These are phyloP conservation scores for Byasa hedistus DNA, from an alignment of 2,888 invertebrate species.

Conservation along the genomic window DNA sequence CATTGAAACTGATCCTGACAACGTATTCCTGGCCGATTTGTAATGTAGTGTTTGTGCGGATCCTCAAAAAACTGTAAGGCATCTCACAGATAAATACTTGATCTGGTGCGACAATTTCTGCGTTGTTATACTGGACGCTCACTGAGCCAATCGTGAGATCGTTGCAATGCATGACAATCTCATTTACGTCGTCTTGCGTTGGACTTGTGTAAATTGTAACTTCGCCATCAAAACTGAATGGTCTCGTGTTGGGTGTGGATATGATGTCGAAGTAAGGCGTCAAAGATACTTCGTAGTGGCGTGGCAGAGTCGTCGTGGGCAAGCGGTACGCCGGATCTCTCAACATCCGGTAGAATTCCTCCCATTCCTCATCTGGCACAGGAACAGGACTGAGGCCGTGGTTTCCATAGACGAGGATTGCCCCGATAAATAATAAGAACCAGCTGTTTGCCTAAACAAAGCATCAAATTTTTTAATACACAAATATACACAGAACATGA, in stretches of 20 bases:
- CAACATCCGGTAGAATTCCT: slow-evolving; percentile 46
- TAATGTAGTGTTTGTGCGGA: slow-evolving; percentile 43
- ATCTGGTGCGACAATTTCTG: slow-evolving; percentile 39
- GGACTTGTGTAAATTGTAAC: slow-evolving; percentile 56
- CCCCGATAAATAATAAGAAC: slow-evolving; percentile 50
- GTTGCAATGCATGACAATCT: slow-evolving; percentile 67
- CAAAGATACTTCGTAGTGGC: slow-evolving; percentile 75
- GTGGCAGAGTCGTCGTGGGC: slow-evolving; percentile 70
- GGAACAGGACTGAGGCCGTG: slow-evolving; percentile 56
- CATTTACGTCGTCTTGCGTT: slow-evolving; percentile 39
- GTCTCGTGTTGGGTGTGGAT: slow-evolving; percentile 36
- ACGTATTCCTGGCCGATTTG: slow-evolving; percentile 70
- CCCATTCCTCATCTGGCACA: slow-evolving; percentile 62
- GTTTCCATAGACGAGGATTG: slow-evolving; percentile 52
- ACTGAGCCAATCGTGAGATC: slow-evolving; percentile 58
- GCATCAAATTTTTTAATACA: not conserved
- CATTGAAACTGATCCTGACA: slow-evolving; percentile 83
- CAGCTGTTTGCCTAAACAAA: slow-evolving; percentile 53
- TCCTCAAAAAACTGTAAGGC: slow-evolving; percentile 54
- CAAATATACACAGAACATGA: no score
- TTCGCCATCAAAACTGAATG: slow-evolving; percentile 68
- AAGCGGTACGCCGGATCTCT: slow-evolving; percentile 65
- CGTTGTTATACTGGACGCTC: slow-evolving; percentile 50
- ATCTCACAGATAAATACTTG: slow-evolving; percentile 49
- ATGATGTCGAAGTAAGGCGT: slow-evolving; percentile 67